Conservation (phyloP, 2,888 invertebrate genomes). For the Trissoscelio sp. region DNA sequence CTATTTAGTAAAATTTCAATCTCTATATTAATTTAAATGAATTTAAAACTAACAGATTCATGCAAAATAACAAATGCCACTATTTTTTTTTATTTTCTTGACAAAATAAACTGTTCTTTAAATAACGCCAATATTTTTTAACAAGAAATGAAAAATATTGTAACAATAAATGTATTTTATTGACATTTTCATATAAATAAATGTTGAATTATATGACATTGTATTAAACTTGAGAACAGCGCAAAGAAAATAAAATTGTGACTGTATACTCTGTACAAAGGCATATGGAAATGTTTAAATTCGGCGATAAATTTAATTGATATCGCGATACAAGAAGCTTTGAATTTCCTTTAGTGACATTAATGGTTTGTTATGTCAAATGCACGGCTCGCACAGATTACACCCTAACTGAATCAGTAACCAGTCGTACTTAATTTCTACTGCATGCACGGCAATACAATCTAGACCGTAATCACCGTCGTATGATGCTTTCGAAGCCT, state of each 20-base stretch:
- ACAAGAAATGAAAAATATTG: no score
- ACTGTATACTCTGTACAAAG: background rate
- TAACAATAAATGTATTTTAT: background rate
- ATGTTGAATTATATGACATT: background rate
- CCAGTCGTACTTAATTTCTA: conserved; percentile 68
- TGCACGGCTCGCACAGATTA: conserved; percentile 60
- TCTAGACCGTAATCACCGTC: conserved; percentile 66
- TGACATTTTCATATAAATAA: background rate
- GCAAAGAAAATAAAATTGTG: conserved; percentile 1
- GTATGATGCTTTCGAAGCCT: conserved; percentile 66
- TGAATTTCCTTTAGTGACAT: conserved; percentile 60
- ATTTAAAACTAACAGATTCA: no score
- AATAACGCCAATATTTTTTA: no score
- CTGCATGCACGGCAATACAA: conserved; percentile 64
- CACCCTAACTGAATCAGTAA: conserved; percentile 67
- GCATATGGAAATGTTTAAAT: conserved; percentile 33
- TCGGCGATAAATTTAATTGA: conserved; percentile 44
- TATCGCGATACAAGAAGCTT: conserved; percentile 54
- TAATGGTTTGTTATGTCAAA: conserved; percentile 64
- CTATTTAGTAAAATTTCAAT: no score
- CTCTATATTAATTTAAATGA: no score
- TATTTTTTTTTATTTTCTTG: no score
- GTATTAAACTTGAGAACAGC: background rate
- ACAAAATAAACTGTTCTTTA: no score
- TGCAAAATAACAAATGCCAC: no score